phyloP scores from a whole-genome alignment of 1,140 invertebrate species.

The Liolophura sinensis region DNA sequence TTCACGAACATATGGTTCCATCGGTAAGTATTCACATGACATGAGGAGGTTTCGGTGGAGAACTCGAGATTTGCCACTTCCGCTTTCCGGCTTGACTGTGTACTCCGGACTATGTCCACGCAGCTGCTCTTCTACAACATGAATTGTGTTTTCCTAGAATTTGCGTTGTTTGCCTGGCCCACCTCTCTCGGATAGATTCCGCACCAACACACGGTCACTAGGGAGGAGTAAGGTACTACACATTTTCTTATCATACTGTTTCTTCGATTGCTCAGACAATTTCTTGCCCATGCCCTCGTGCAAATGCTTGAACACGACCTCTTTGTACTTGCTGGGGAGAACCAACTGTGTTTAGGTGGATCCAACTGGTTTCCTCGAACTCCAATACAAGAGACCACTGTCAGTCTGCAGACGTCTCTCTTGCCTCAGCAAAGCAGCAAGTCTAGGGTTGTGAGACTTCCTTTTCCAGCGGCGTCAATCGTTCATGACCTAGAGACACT shows the following conservation, averaged over 20 bases:
- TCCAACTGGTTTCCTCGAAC: not conserved
- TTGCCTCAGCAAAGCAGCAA: not conserved
- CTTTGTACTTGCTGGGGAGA: conserved; percentile 6
- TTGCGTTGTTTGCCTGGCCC: conserved; percentile 25
- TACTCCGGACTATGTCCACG: conserved; percentile 22
- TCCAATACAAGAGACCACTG: not conserved
- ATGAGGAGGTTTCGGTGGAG: conserved; percentile 19
- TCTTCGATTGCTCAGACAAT: not conserved
- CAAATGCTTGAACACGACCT: conserved; percentile 18
- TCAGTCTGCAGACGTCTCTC: conserved; percentile 3
- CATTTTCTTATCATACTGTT: conserved; percentile 3
- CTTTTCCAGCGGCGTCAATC: not conserved
- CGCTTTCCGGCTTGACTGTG: conserved; percentile 12
- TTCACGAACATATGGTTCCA: not conserved
- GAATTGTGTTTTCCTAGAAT: conserved; percentile 20
- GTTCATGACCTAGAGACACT: conserved; percentile 11
- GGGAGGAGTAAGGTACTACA: conserved; percentile 3
- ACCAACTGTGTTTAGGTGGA: conserved; percentile 6
- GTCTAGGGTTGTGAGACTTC: too few relatives aligned
- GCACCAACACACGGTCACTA: conserved; percentile 28
- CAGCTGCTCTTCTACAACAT: conserved; percentile 12
- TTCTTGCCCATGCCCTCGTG: conserved; percentile 16
- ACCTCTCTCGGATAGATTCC: conserved; percentile 23
- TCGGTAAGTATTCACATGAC: conserved; percentile 11
- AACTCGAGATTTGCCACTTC: conserved; percentile 3